Base-by-base conservation (phyloP, 2,888 invertebrate species). In the Ochropleura leucogaster region DNA sequence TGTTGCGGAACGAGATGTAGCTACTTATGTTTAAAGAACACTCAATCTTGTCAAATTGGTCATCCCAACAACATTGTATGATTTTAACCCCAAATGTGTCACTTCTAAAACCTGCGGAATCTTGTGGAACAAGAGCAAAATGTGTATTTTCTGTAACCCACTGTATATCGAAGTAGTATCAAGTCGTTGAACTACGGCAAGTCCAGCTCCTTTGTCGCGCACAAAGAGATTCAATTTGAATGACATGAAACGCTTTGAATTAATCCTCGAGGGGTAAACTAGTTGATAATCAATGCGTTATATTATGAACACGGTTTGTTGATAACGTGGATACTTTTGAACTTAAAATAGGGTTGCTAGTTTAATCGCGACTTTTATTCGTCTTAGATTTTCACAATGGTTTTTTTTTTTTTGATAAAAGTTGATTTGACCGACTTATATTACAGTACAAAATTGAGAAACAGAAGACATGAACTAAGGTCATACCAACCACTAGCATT, bases 291-390 rank as follows among this genome's bases (percentile, higher is more conserved):
- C 90, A 90, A 87, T 91, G 89, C 88, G 85, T 74, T 80, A 77
- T 85, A 88, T 92, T 91, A 89, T 91, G 87, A 85, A 72, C 77
- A 79, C 79, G 79, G 87, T 88, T 89, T 88, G 85, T 89, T 88
- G 82, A 88, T 87, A 86, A 80, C 77, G 82, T 87, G 89, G 86
- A 89, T 90, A 89, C 88, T 91, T 89, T 90, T 89, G 88, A 82
- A 87, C 80, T 59, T 53, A 62, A 18, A 0, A 0, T 74, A 87
- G 88, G 87, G 87, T 59, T 87, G 87, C 14, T 20, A 42, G 14
- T 51, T 9, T 42, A 14, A 49, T 14, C 5, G n/a, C 47, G 6
- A 14, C n/a, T 14, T 44, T 30, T 68, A 18, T 68, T 42, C 8
- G 18, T 16, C 10, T 18, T 44, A 44, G 60, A n/a, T 62, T 12